Evolutionary conservation across 1,140 invertebrate species (phyloP).

Genomic region (Uloborus diversus): DNA sequence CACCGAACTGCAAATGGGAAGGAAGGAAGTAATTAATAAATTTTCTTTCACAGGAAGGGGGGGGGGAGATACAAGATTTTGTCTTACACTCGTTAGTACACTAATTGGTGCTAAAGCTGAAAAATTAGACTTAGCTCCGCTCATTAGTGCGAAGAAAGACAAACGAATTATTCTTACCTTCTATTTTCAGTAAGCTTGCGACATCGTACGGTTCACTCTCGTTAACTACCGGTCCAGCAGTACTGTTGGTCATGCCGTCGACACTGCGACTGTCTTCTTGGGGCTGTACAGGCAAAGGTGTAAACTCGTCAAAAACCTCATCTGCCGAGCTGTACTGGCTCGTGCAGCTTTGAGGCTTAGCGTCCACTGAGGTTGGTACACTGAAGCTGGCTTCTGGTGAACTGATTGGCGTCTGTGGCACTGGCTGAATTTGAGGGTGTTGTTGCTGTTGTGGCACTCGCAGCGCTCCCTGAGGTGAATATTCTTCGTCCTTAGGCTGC

Average conservation of each 20-base stretch:
- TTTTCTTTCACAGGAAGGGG: conserved; percentile 27
- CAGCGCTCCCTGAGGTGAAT: conserved; percentile 25
- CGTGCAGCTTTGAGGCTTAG: conserved; percentile 41
- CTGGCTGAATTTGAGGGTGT: not conserved
- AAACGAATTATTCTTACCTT: conserved; percentile 59
- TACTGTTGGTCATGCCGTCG: not conserved
- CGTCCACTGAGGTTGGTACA: conserved; percentile 26
- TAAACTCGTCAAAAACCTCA: conserved; percentile 48
- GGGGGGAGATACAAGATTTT: not conserved
- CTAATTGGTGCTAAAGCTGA: conserved; percentile 38
- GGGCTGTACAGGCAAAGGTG: conserved; percentile 6
- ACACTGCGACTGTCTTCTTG: conserved; percentile 8
- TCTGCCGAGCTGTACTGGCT: conserved; percentile 38
- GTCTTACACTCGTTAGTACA: conserved; percentile 13
- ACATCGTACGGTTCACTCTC: conserved; percentile 64
- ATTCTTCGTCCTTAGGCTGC: conserved; percentile 27
- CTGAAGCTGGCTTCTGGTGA: conserved; percentile 38
- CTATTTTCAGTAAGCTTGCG: conserved; percentile 69
- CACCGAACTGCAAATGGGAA: conserved; percentile 26
- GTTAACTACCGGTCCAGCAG: not conserved
- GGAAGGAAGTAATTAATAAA: conserved; percentile 40
- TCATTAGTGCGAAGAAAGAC: conserved; percentile 20
- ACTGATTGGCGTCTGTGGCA: conserved; percentile 34
- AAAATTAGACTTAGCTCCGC: conserved; percentile 14
- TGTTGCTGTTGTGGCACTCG: not conserved